Evolutionary conservation across 2,797 vertebrate genomes (phyloP).

Genomic region (Pteronotus mesoamericanus): DNA sequence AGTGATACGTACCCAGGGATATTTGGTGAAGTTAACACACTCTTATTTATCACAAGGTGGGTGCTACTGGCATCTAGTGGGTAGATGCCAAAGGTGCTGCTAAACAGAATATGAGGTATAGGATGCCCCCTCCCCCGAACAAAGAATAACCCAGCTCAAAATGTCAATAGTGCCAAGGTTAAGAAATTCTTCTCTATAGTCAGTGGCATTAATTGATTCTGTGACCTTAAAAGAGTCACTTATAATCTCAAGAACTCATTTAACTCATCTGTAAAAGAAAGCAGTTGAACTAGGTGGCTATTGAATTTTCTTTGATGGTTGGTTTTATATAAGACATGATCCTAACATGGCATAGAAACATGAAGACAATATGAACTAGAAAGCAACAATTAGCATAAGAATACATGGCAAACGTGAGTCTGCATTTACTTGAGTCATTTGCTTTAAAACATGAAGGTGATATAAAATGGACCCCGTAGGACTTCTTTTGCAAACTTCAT

Average conservation of each 20-base stretch:
- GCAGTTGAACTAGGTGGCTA: neutral
- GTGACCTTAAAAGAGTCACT: neutral
- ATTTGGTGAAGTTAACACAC: neutral
- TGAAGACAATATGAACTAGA: neutral
- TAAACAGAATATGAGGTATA: neutral
- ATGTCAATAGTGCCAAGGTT: neutral
- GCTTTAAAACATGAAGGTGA: neutral
- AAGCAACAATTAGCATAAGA: neutral
- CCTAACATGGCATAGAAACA: neutral
- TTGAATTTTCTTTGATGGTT: neutral
- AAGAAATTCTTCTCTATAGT: neutral
- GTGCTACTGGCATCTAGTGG: neutral
- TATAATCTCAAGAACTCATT: neutral
- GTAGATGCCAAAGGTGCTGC: neutral
- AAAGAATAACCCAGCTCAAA: neutral
- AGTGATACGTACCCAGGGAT: neutral
- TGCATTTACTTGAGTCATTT: neutral
- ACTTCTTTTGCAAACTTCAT: neutral
- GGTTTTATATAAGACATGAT: neutral
- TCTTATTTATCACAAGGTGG: neutral
- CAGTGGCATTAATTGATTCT: neutral
- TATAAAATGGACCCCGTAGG: neutral
- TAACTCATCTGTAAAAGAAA: neutral
- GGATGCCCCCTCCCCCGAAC: fast-evolving
- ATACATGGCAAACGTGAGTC: neutral